Base-by-base conservation (phyloP, 2,113 vertebrate species). In the Natator depressus region DNA sequence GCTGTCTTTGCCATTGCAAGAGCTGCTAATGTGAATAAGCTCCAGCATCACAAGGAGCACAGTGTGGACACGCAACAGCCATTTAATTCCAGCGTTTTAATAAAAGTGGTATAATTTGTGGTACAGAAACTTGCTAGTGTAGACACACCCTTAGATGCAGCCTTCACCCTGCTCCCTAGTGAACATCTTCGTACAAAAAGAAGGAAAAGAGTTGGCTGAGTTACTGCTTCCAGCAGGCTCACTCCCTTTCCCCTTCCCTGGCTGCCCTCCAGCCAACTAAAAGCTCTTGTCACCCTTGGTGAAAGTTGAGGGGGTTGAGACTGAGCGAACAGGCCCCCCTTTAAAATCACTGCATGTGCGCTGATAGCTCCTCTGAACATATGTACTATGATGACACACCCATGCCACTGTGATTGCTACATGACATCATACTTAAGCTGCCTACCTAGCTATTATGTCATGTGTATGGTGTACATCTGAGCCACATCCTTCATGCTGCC, bases 391-490 rank as follows among this genome's bases (percentile, higher is more conserved):
- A 19, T 22, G n/a, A 22, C 17, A 9, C n/a, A 19, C 65, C 35
- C 35, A 72, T 38, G 19, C 65, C n/a, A 38, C 19, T 72, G 65
- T 72, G 65, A 72, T 72, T 72, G 65, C 8, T 38, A 11, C 17
- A 38, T 3, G 65, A 72, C 65, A 22, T 72, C 65, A 72, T 10
- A 38, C 65, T n/a, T n/a, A 38, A 69, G 65, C 35, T 69, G 65
- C 35, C 65, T 38, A 20, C 4, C 17, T 20, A 19, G 5, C 35
- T 46, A 1, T 49, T 55, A 0, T 10, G 1, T 88, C 54, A 2
- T 3, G 7, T 10, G 0, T 4, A 16, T 1, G 4, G 47, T 55
- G 35, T n/a, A 3, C 49, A 29, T 29, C 38, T 80, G 14, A 80
- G 72, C 47, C 79, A 47, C 55, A 35, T 14, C 6, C 79, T 6